Evolutionary conservation across 1,140 invertebrate genomes (phyloP), one percentile per base, ranked within the genome.

Genomic region (Orchesella cincta): DNA sequence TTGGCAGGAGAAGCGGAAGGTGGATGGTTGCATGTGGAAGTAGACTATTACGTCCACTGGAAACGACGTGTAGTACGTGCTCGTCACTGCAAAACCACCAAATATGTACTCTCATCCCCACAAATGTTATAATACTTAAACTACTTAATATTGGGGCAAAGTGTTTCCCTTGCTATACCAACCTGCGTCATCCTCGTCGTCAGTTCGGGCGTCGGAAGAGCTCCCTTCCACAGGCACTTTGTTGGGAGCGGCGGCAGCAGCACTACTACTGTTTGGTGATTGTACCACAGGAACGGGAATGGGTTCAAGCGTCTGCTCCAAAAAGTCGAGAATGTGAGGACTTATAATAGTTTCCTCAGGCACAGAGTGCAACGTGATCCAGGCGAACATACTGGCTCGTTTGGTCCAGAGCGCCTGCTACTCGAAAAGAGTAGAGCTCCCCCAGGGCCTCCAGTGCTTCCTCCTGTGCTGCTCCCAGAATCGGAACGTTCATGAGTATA

Each of bases 41-140:
- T 98, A 98, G 8, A 99, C 97, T 81, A 99, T 95, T 14, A 99
- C 95, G 87, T 99, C 97, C 0, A 99, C 96, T 0, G 97, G 97
- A 84, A 99, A 98, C 76, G 95, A 97, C 16, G 94, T 92, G 83
- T 95, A 95, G 51, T 83, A 83, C 16, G 83, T 83, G 77, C 84
- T 79, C 3, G 79, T 78, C 5, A 78, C 81, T 29, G n/a, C n/a
- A n/a, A n/a, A n/a, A n/a, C n/a, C n/a, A n/a, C 74, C 80, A 75
- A 76, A 78, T 5, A 75, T 70, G 16, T 26, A 76, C 28, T 81
- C 80, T 77, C 34, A 1, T 26, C 46, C n/a, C 18, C 62, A 78
- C 46, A 51, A 51, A 51, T 51, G 12, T 14, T 51, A 14, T 51
- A 51, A 14, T 51, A 51, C 46, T 14, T 51, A 51, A 14, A 14